Percentiles rank a stretch among this genome's conserved stretches.
Conservation (phyloP, 1,140 invertebrate genomes). For the Tetragonula clypearis region DNA sequence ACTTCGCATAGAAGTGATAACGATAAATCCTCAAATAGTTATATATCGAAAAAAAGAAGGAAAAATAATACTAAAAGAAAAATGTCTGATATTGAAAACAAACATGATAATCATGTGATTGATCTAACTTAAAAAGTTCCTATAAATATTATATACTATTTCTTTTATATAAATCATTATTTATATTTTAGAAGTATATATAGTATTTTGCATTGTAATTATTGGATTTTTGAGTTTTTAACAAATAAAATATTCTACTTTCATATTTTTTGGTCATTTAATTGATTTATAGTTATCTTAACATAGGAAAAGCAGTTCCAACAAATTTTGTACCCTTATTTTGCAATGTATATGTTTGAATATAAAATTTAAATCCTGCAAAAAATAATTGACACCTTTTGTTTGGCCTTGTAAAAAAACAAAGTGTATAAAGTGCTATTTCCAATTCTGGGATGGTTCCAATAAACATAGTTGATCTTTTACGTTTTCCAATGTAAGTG, state of each 20-base stretch:
- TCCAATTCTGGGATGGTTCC: constrained; percentile 86
- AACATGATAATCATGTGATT: background rate
- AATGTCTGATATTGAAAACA: background rate
- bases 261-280: background rate
- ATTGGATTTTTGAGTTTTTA: background rate
- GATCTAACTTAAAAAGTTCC: constrained; percentile 39
- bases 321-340: constrained; percentile 38
- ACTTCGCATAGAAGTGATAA: background rate
- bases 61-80: background rate
- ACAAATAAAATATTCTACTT: constrained; percentile 43
- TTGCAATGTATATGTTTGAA: constrained; percentile 48
- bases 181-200: background rate
- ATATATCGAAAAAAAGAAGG: constrained; percentile 24
- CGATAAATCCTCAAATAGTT: background rate
- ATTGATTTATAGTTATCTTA: background rate
- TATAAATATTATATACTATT: background rate
- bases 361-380: constrained; percentile 44
- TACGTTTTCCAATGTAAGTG: constrained; percentile 58
- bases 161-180: background rate
- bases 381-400: constrained; percentile 67
- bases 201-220: constrained; percentile 20
- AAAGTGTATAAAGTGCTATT: constrained; percentile 84
- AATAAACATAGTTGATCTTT: constrained; percentile 82
- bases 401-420: constrained; percentile 80
- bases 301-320: constrained; percentile 44